Evolutionary conservation across 2,797 vertebrate genomes (phyloP).

Genomic region (Gymnopithys bicolor): DNA sequence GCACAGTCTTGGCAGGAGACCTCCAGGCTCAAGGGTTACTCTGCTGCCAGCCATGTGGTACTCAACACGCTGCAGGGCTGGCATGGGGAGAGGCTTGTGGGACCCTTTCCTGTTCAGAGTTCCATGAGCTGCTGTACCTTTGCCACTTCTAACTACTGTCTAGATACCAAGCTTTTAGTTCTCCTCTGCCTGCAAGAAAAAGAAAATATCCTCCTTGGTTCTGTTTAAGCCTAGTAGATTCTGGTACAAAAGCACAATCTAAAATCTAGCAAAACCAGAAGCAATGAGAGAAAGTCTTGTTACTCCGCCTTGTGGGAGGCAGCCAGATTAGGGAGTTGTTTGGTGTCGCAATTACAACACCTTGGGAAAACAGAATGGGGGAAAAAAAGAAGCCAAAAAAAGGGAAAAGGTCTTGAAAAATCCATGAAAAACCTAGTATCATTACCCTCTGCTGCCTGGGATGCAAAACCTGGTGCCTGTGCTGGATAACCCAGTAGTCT

Average conservation of each 20-base stretch:
- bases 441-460: background rate
- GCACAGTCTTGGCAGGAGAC: background rate
- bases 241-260: background rate
- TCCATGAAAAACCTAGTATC: background rate
- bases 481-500: background rate
- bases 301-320: background rate
- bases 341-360: background rate
- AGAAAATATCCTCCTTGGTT: background rate
- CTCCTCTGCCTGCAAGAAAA: background rate
- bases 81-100: background rate
- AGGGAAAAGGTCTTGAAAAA: background rate
- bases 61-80: background rate
- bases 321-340: background rate
- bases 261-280: background rate
- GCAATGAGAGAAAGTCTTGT: background rate
- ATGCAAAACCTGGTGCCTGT: background rate
- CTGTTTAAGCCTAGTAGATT: background rate
- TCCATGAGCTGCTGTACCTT: background rate
- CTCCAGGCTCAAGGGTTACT: background rate
- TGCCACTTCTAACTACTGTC: background rate
- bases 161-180: background rate
- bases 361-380: background rate
- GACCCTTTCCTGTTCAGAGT: background rate
- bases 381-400: background rate
- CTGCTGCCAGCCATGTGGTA: background rate